Evolutionary conservation across 2,797 vertebrate genomes (phyloP), one percentile per base, ranked within the genome.

Genomic region (Pseudotriccus pelzelni): DNA sequence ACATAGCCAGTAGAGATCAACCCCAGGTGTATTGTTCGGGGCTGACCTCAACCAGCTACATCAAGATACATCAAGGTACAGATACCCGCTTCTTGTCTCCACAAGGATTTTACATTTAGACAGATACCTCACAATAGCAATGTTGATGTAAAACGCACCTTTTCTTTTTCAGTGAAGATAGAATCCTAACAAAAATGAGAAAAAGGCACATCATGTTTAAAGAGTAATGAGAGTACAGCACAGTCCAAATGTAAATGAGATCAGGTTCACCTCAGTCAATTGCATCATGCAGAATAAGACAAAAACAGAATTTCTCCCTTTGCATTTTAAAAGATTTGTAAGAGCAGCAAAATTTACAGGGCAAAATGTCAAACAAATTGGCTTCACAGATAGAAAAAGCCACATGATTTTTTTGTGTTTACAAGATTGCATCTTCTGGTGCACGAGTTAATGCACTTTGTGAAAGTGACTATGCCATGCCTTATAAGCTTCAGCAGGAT

Each of bases 191-290:
- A 89, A 80, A 93, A 90, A 91, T 63, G n/a, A 84, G 43, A 59
- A 91, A 92, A 93, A 94, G 73, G 70, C 70, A 91, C 50, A 76
- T 30, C 21, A 62, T 37, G 20, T 90, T 97, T 93, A 89, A 96
- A 96, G 86, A 94, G 67, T 47, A 91, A 85, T 74, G 73, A 79
- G 32, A 79, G 60, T 76, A 93, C 44, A 82, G 20, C 55, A 62
- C 18, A 56, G 36, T 55, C 59, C 73, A 94, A 84, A 84, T 34
- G 41, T 82, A 93, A 87, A 95, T 87, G 36, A 73, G 43, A 66
- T 62, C 25, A 72, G 55, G 23, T 44, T 73, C 76, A 81, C n/a
- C 50, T 77, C 74, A 76, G 66, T 50, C 50, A 78, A 72, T 14
- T 58, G n/a, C 78, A 34, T 58, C 73, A 36, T 58, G 28, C 58